These are phyloP conservation scores for Cinclus cinclus DNA, from an alignment of 2,113 vertebrate genomes.

Conservation along the genomic window DNA sequence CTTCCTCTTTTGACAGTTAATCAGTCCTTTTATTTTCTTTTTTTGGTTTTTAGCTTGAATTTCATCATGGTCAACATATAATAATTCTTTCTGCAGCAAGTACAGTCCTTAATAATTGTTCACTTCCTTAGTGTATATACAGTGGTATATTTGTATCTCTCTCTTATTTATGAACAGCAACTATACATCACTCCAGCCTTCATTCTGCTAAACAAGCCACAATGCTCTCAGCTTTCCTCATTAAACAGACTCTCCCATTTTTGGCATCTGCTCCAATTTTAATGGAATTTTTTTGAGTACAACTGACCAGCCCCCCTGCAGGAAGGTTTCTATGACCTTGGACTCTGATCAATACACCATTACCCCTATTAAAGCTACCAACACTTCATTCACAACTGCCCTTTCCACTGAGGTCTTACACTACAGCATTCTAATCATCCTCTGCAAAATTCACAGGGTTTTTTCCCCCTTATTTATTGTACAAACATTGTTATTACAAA, in stretches of 20 bases:
- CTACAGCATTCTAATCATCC: neutral
- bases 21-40: neutral
- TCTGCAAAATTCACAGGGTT: neutral
- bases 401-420: neutral
- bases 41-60: neutral
- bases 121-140: neutral
- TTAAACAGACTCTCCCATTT: neutral
- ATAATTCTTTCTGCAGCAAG: neutral
- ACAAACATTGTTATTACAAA: neutral
- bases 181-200: neutral
- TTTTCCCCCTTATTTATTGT: neutral
- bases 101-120: neutral
- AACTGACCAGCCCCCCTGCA: neutral
- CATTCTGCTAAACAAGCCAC: neutral
- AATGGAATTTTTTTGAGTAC: neutral
- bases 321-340: neutral
- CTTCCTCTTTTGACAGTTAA: neutral
- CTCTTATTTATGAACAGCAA: neutral
- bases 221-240: neutral
- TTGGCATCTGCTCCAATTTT: neutral
- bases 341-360: neutral
- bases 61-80: neutral
- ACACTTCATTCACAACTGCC: neutral
- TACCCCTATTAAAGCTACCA: neutral
- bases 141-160: neutral